A percentile compares a stretch with the other conserved stretches of the same genome.
phyloP scores from a whole-genome alignment of 2,888 invertebrate species.

The Thelaira solivaga region DNA sequence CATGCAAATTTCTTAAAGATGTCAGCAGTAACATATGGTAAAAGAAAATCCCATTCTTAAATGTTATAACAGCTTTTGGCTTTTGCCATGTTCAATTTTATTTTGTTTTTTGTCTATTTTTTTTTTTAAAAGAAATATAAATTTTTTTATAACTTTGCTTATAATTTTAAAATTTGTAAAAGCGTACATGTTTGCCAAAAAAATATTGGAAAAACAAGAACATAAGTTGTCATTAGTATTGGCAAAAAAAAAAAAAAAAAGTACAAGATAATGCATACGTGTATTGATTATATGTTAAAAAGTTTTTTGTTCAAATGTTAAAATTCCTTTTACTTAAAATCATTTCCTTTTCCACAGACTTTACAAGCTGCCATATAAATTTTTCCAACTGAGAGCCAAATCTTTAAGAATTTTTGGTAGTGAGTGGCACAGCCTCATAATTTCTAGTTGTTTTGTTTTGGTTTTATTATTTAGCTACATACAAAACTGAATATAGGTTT shows the following conservation, averaged over 20 bases:
- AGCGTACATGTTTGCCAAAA: slow-evolving; percentile 56
- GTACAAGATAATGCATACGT: no score
- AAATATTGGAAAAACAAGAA: slow-evolving; percentile 35
- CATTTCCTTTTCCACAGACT: slow-evolving; percentile 39
- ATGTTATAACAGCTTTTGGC: not conserved
- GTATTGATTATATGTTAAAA: no score
- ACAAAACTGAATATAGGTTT: not conserved
- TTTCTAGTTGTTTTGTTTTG: not conserved
- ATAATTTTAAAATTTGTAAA: slow-evolving; percentile 46
- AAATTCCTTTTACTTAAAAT: slow-evolving; percentile 22
- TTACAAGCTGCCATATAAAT: slow-evolving; percentile 21
- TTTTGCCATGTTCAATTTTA: not conserved
- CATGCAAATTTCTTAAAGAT: slow-evolving; percentile 51
- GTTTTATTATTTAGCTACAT: not conserved
- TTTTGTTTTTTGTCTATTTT: not conserved
- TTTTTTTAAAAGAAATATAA: slow-evolving; percentile 10
- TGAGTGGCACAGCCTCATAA: not conserved
- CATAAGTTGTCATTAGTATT: slow-evolving; percentile 57
- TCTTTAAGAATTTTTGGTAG: not conserved
- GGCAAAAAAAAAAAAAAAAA: slow-evolving; percentile 11
- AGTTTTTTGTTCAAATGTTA: slow-evolving; percentile 5
- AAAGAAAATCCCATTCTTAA: not conserved
- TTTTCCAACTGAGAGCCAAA: slow-evolving; percentile 4
- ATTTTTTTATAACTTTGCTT: slow-evolving; percentile 18
- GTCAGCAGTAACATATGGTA: slow-evolving; percentile 31